phyloP scores from a whole-genome alignment of 1,140 invertebrate species.

The Lepidurus apus region DNA sequence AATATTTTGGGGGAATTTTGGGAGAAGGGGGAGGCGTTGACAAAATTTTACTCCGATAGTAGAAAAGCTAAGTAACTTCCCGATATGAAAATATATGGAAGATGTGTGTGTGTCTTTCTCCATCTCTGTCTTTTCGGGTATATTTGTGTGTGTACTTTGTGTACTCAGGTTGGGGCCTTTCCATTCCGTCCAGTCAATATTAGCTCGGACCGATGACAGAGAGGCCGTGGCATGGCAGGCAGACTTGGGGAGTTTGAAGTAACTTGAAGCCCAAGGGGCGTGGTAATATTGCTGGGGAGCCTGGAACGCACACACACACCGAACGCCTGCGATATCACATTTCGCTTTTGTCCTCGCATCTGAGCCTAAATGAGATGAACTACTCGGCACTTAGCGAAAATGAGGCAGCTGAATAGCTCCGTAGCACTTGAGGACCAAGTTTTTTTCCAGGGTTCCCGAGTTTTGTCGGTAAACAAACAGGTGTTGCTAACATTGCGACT shows the following conservation, averaged over 20 bases:
- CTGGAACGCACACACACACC: conserved; percentile 6
- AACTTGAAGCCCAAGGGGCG: conserved; percentile 17
- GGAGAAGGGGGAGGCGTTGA: not conserved
- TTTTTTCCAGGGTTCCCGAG: not conserved
- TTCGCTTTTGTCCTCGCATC: conserved; percentile 2
- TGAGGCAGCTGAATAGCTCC: not conserved
- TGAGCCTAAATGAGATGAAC: conserved; percentile 21
- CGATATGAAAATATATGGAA: conserved; percentile 1
- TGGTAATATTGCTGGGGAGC: not conserved
- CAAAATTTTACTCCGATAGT: not conserved
- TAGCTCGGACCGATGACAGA: conserved; percentile 13
- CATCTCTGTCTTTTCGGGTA: conserved; percentile 14
- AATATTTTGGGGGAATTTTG: not conserved
- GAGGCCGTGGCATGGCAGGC: not conserved
- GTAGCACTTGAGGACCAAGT: not conserved
- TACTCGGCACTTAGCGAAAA: conserved; percentile 2
- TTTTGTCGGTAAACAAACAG: conserved; percentile 1
- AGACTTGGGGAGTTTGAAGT: not conserved
- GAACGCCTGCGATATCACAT: not conserved
- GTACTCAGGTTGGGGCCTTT: conserved; percentile 18
- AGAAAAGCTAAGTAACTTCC: conserved; percentile 10
- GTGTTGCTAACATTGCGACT: not conserved
- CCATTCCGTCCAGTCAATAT: conserved; percentile 21
- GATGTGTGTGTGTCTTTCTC: conserved; percentile 8
- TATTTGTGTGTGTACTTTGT: not conserved